These are phyloP conservation scores for Bolinopsis microptera DNA, from an alignment of 37 sponge, comb jelly and placozoan genomes.

Conservation along the genomic window DNA sequence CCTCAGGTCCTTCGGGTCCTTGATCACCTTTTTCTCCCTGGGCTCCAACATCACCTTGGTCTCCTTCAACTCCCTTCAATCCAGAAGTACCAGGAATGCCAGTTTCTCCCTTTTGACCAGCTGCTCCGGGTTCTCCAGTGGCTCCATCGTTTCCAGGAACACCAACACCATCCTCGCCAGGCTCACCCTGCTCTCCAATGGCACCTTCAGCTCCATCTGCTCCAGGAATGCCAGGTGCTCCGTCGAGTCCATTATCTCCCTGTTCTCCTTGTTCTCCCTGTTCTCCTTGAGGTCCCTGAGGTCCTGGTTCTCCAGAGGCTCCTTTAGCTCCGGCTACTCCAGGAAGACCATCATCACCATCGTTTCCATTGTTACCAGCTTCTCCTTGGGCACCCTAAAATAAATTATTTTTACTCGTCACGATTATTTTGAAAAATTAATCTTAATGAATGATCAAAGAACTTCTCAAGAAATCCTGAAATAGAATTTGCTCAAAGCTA, in stretches of 20 bases:
- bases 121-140: background rate
- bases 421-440: too few species aligned
- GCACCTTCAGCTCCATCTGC: background rate
- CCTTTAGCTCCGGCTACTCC: slow-evolving; percentile 4
- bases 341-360: background rate
- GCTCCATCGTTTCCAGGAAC: slow-evolving; percentile 25
- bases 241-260: slow-evolving; percentile 8
- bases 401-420: too few species aligned
- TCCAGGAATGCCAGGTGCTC: background rate
- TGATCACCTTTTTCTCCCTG: background rate
- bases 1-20: background rate
- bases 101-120: slow-evolving; percentile 3
- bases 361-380: background rate
- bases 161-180: slow-evolving; percentile 47
- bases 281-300: background rate
- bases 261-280: slow-evolving; percentile 1
- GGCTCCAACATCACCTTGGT: background rate
- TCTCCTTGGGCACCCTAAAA: background rate
- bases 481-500: too few species aligned
- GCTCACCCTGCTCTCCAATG: background rate
- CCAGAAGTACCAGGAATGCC: background rate
- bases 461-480: too few species aligned
- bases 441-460: too few species aligned
- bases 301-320: background rate
- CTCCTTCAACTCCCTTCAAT: background rate